Base-by-base conservation (phyloP, 2,113 vertebrate species). In the Miniopterus natalensis region DNA sequence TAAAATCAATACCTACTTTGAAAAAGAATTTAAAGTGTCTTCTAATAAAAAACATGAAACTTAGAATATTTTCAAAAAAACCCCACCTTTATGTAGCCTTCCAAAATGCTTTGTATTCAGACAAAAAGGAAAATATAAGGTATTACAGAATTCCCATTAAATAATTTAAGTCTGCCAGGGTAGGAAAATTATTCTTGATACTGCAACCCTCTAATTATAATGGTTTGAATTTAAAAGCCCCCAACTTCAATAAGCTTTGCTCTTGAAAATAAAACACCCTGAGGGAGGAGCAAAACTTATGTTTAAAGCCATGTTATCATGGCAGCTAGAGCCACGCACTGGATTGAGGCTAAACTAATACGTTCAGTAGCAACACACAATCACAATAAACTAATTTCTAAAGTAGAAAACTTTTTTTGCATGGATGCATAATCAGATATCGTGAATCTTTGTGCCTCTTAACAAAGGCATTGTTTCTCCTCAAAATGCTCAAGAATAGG, bases 51-150 rank as follows among this genome's bases (percentile, higher is more conserved):
- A 68, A 13, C 31, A 47, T 68, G 68, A 96, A 57, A 85, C 20
- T 86, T 78, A 90, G 66, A 65, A 45, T 84, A 59, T 88, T 90
- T 61, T 68, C 53, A 23, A 4, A 79, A 94, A 49, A 78, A 25
- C 6, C 86, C 61, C 86, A 73, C 75, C 59, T 36, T 87, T 27
- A 31, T 5, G 3, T 15, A 55, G 47, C 66, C 55, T 79, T 92
- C 71, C 51, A 88, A 92, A 90, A 47, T 51, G 45, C 40, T 94
- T 92, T 94, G 6, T 71, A 61, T 94, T 92, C 92, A 86, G 78
- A 77, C 7, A 53, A 79, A 81, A 61, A 79, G 21, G 25, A 87
- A 95, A 92, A 66, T 47, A 18, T 8, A 84, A 79, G 6, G 55
- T 80, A 36, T n/a, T 84, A 47, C 2, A 84, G 29, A 83, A 47